Base-by-base conservation (phyloP, 2,888 invertebrate species). In the Pristionchus entomophagus region DNA sequence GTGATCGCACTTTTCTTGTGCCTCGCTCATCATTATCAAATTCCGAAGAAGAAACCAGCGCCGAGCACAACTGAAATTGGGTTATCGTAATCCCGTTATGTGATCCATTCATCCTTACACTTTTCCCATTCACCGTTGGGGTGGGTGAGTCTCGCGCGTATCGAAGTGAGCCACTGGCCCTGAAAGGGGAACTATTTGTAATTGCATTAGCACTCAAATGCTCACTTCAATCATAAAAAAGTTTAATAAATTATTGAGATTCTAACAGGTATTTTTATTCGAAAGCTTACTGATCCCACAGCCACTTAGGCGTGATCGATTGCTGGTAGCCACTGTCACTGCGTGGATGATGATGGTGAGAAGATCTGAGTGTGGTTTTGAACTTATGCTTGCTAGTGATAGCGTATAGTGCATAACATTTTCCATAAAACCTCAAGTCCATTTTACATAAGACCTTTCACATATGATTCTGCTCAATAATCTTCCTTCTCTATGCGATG, bases 271-370 rank as follows among this genome's bases (percentile, higher is more conserved):
- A n/a, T n/a, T n/a, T n/a, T n/a, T n/a, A n/a, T n/a, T n/a, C n/a
- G n/a, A n/a, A n/a, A n/a, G 45, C 41, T 73, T 26, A 73, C 73
- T 73, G 22, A 45, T 73, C 73, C 73, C 41, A 73, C 73, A 73
- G 26, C 73, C 73, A 73, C 19, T 45, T 41, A 5, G 73, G 73
- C 26, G 41, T 26, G n/a, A 41, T n/a, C 0, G 73, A 1, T 17
- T 41, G 41, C n/a, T 41, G 8, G n/a, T 41, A 14, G 6, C 41
- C 73, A 41, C 73, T 41, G 45, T 73, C 73, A 41, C 41, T 45
- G 3, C 73, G 38, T 29, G 35, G 73, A 10, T 65, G 32, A 14
- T 35, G 65, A 19, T 22, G 41, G n/a, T 5, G 41, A 14, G 73
- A 8, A 19, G 38, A 3, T 12, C 73, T 73, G 26, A 22, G 6